Base-by-base conservation (phyloP, 2,888 invertebrate species). In the Deilephila elpenor region DNA sequence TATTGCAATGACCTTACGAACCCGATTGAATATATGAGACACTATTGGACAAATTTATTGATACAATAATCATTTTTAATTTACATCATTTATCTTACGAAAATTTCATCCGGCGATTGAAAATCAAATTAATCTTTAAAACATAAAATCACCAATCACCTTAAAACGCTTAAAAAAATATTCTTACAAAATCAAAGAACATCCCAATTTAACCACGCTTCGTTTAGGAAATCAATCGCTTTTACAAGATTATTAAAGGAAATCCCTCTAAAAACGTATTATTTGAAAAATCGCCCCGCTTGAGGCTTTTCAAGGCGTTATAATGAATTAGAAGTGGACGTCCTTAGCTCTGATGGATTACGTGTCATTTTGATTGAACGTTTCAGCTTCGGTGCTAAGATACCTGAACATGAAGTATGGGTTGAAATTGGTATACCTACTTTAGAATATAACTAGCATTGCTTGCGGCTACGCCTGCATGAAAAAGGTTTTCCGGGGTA, bases 321-420 rank as follows among this genome's bases (percentile, higher is more conserved):
- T 84, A 84, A 85, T 83, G 83, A 84, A 84, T 84, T 80, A 82
- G 81, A 80, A 78, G 77, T 79, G 79, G 77, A 82, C 73, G 71
- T 71, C 56, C 60, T 60, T 59, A 71, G 71, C 74, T 76, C 80
- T 86, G 85, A 86, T 85, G 80, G 84, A 86, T 86, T 83, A 75
- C 78, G 79, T 83, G 85, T 85, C 85, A 81, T 80, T 83, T 81
- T 84, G 82, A 84, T 83, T 82, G 81, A 80, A 78, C 60, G 73
- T 37, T 64, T 64, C 25, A 37, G 56, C 32, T 34, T 64, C 0
- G 44, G 25, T 44, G 60, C 37, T 25, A 29, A 14, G 60, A 29
- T 25, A 60, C 60, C 60, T 60, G 60, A 29, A 60, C 29, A 19
- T 53, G 53, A 53, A 53, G 19, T 53, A 53, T 53, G 53, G 53